phyloP scores from a whole-genome alignment of 2,888 invertebrate species.

The Celastrina argiolus region DNA sequence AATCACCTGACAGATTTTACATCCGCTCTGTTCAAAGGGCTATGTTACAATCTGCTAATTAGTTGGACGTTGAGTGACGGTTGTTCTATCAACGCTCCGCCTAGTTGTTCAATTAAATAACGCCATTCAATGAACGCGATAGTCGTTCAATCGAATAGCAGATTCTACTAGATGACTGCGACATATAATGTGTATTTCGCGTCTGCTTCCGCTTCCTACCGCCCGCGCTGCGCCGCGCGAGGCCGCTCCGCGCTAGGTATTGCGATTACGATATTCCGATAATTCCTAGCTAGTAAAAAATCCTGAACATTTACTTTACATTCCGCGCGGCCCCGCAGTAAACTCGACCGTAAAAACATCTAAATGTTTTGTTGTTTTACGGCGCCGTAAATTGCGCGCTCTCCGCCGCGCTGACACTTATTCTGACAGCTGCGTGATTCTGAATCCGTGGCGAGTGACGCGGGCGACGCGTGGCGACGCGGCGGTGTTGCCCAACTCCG shows the following conservation, averaged over 20 bases:
- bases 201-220: not conserved
- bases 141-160: too few species aligned
- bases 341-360: slow-evolving; percentile 8
- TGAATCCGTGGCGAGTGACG: not conserved
- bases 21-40: too few species aligned
- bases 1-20: too few species aligned
- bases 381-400: not conserved
- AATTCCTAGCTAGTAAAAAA: slow-evolving; percentile 3
- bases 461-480: too few species aligned
- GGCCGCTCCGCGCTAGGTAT: not conserved
- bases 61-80: too few species aligned
- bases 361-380: slow-evolving; percentile 8
- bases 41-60: too few species aligned
- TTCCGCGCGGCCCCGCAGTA: not conserved
- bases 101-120: too few species aligned
- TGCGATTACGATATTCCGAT: slow-evolving; percentile 1
- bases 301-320: slow-evolving; percentile 5
- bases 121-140: too few species aligned
- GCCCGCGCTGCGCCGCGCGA: not conserved
- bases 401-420: not conserved
- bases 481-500: not conserved
- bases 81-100: too few species aligned
- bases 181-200: not conserved
- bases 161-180: too few species aligned
- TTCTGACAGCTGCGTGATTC: not conserved